Conservation (phyloP, 2,888 invertebrate genomes). For the Tupiocoris notatus region DNA sequence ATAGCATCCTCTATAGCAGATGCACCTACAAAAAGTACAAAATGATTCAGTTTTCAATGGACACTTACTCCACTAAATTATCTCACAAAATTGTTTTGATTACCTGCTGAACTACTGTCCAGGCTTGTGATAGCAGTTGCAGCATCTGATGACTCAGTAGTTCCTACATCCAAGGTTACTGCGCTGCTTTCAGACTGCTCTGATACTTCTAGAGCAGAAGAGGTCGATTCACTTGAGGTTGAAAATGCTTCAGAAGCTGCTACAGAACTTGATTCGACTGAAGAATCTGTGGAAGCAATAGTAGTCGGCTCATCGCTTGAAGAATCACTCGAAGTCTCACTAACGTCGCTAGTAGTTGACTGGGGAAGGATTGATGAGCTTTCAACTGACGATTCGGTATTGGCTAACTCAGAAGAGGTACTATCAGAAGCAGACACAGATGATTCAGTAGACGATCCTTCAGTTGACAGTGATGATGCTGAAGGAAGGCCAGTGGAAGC, state of each 20-base stretch:
- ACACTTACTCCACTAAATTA: too few species aligned
- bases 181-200: not conserved
- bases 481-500: not conserved
- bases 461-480: not conserved
- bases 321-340: not conserved
- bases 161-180: not conserved
- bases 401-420: not conserved
- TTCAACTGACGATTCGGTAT: not conserved
- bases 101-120: not conserved
- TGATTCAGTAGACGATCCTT: not conserved
- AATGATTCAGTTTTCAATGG: too few species aligned
- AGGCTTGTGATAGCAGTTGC: not conserved
- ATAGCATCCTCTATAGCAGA: too few species aligned
- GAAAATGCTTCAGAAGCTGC: conserved; percentile 33
- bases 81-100: too few species aligned
- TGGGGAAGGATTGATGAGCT: not conserved
- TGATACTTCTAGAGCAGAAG: not conserved
- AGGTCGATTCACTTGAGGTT: conserved; percentile 2
- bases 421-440: not conserved
- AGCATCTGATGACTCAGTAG: not conserved
- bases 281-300: not conserved
- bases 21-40: too few species aligned
- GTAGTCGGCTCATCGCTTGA: not conserved
- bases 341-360: not conserved
- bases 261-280: conserved; percentile 31